Conservation (phyloP, 2,797 vertebrate genomes). For the Alosa sapidissima region DNA sequence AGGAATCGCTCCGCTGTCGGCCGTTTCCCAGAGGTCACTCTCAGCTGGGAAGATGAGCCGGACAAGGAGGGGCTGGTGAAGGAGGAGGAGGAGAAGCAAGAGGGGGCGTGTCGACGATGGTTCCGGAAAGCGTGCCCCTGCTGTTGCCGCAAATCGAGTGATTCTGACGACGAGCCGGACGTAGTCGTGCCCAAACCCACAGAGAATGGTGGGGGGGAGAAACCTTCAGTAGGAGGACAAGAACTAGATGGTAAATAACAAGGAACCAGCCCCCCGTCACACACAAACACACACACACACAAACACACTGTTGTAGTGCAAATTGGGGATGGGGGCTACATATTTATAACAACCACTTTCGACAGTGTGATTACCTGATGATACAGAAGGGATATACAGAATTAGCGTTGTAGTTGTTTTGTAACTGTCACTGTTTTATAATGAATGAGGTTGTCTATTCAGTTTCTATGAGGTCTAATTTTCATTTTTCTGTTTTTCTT, state of each 20-base stretch:
- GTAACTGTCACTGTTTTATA: neutral
- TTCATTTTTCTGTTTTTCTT: neutral
- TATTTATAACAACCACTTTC: too few species aligned
- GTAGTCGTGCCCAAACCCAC: slow-evolving; percentile 42
- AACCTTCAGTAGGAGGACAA: slow-evolving; percentile 32
- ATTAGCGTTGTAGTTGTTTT: neutral
- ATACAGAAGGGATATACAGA: neutral
- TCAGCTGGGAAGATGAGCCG: slow-evolving; percentile 46
- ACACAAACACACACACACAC: neutral
- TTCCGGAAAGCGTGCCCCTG: slow-evolving; percentile 57
- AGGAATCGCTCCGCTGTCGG: slow-evolving; percentile 62
- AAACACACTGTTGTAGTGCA: neutral
- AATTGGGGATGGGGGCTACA: neutral
- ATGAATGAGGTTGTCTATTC: neutral
- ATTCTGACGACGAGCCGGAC: slow-evolving; percentile 41
- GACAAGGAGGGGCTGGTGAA: slow-evolving; percentile 22
- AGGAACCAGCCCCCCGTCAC: neutral
- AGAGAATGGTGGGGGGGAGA: neutral
- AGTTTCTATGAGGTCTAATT: neutral
- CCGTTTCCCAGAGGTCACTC: slow-evolving; percentile 65
- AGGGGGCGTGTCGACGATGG: slow-evolving; percentile 58
- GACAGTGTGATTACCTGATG: neutral
- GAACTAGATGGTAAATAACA: slow-evolving; percentile 56
- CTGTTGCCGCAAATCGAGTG: slow-evolving; percentile 46
- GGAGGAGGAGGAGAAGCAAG: neutral